phyloP scores from a whole-genome alignment of 2,888 invertebrate species.

The Baccha elongata region DNA sequence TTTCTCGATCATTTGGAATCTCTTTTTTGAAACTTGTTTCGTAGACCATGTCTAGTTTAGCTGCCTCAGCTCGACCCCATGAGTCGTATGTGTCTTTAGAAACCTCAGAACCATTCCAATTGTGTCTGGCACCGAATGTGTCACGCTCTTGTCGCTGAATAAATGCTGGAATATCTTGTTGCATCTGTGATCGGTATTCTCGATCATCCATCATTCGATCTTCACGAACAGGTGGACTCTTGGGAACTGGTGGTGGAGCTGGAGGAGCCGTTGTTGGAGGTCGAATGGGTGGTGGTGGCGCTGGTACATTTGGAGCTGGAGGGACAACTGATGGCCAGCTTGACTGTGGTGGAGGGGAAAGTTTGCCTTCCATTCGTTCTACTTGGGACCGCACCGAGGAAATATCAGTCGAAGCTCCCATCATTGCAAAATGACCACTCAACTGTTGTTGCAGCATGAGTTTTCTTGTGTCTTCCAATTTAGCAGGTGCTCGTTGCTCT shows the following conservation, averaged over 20 bases:
- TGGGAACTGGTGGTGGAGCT: constrained; percentile 86
- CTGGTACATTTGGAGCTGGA: constrained; percentile 85
- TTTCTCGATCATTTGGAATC: constrained; percentile 79
- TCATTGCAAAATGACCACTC: constrained; percentile 83
- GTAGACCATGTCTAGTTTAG: constrained; percentile 82
- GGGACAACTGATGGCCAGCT: constrained; percentile 88
- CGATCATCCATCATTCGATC: constrained; percentile 75
- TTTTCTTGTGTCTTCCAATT: constrained; percentile 93
- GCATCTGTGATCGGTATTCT: constrained; percentile 79
- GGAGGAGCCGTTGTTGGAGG: constrained; percentile 84
- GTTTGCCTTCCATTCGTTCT: constrained; percentile 84
- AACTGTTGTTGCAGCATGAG: constrained; percentile 93
- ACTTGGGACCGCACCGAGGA: constrained; percentile 84
- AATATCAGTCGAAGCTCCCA: constrained; percentile 76
- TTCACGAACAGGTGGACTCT: constrained; percentile 84
- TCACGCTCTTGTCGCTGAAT: constrained; percentile 88
- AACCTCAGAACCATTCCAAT: constrained; percentile 82
- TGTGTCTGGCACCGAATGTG: constrained; percentile 89
- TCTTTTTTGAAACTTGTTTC: constrained; percentile 80
- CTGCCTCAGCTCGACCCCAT: constrained; percentile 83
- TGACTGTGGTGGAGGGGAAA: constrained; percentile 84
- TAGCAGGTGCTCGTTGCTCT: constrained; percentile 89
- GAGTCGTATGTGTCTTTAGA: constrained; percentile 79
- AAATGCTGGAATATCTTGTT: constrained; percentile 83
- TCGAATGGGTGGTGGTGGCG: constrained; percentile 85